These are phyloP conservation scores for Nyctereutes procyonoides DNA, from an alignment of 2,113 vertebrate species.

Conservation along the genomic window DNA sequence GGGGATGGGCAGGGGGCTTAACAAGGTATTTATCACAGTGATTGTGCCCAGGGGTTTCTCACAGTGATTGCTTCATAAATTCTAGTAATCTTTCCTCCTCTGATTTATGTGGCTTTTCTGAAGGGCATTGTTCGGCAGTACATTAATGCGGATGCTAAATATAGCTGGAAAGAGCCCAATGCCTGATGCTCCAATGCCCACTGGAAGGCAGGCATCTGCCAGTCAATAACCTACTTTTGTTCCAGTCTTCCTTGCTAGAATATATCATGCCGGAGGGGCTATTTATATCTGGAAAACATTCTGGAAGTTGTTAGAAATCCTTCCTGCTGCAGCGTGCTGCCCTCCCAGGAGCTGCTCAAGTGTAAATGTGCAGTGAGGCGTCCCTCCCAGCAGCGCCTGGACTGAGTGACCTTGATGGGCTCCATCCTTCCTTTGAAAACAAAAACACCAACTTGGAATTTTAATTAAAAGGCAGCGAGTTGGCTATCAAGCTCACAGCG, in stretches of 20 bases:
- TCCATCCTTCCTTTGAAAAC: conserved; percentile 79
- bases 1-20: conserved; percentile 69
- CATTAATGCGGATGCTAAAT: conserved; percentile 71
- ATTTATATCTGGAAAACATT: conserved; percentile 72
- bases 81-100: conserved; percentile 57
- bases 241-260: conserved; percentile 56
- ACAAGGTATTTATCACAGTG: conserved; percentile 70
- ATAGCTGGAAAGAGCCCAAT: conserved; percentile 65
- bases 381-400: conserved; percentile 60
- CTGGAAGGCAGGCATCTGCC: conserved; percentile 75
- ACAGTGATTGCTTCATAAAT: conserved; percentile 70
- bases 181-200: conserved; percentile 44
- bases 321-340: conserved; percentile 47
- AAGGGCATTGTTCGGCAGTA: conserved; percentile 66
- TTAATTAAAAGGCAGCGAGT: conserved; percentile 82
- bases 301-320: conserved; percentile 71
- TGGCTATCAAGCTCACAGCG: conserved; percentile 53
- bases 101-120: conserved; percentile 71
- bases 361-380: background rate
- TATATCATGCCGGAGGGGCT: conserved; percentile 54
- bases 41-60: conserved; percentile 73
- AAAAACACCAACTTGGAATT: conserved; percentile 79
- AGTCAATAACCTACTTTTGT: conserved; percentile 78
- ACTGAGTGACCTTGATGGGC: conserved; percentile 83
- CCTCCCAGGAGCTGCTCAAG: conserved; percentile 60